Base-by-base conservation (phyloP, 2,797 vertebrate species). In the Falco concolor region DNA sequence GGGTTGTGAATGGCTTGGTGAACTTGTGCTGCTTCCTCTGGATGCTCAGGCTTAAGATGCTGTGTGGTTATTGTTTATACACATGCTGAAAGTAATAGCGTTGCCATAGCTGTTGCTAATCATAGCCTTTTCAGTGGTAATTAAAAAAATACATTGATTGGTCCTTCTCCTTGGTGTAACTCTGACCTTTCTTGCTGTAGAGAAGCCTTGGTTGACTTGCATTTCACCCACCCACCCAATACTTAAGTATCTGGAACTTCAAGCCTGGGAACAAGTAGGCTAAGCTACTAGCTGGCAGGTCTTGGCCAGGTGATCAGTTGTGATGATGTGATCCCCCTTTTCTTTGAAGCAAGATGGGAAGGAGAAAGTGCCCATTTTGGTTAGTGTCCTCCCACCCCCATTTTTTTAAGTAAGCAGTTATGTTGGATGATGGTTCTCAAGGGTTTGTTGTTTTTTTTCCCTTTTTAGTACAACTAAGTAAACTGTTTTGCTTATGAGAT, bases 301-400 rank as follows among this genome's bases (percentile, higher is more conserved):
- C n/a, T 22, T 9, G 15, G 63, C 12, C 5, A 27, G 6, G 4
- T 78, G 21, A 5, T 8, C 23, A 34, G 18, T 2, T 13, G 6
- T 22, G 42, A 27, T 23, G 20, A 27, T 23, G 20, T 12, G 24
- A 24, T 17, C 17, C 18, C 27, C 12, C 15, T 25, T 38, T 13
- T 34, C 40, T 27, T 6, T 50, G 17, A 54, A 44, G 52, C 18
- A 68, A 47, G 28, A 22, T 1, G 24, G 20, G 34, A 85, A 50
- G 36, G 13, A 53, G 40, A 20, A 87, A 45, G 25, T 6, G 18
- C 19, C 5, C 4, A 1, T 70, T 87, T 79, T 16, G 3, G 5
- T 47, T 2, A 11, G 2, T 10, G 4, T 3, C 1, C 3, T 1
- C 5, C 6, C 1, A 2, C 19, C 12, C 24, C 32, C 12, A 11